Evolutionary conservation across 2,888 invertebrate genomes (phyloP), one percentile per base, ranked within the genome.

Genomic region (Drosophila nr. perissopoda): DNA sequence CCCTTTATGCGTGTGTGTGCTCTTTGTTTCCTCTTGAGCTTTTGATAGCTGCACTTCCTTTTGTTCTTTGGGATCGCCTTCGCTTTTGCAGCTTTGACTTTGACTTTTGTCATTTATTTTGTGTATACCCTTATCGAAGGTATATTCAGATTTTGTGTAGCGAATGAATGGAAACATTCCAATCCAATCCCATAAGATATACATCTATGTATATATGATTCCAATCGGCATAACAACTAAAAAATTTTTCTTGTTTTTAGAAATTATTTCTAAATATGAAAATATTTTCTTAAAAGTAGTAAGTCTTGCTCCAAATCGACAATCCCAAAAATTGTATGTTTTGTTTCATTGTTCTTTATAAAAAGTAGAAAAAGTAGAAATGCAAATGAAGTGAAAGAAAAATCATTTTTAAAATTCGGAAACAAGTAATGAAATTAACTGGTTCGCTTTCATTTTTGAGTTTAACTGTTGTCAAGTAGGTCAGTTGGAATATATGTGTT

Each of bases 41-140:
- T 40, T 70, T 58, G 11, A 36, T 51, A 29, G 73, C 60, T 70
- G 71, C 65, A 79, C 33, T 71, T 81, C 61, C 69, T 74, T 79
- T 82, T 86, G 74, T 65, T n/a, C 54, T n/a, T 49, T 61, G 38
- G 42, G 48, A 38, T 34, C 49, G 74, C 40, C 49, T 70, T 54
- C 61, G 66, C 70, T 70, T 71, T 52, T 57, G 60, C 54, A 51
- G 40, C 67, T 59, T 81, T 72, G 65, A 58, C 74, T 69, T 76
- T 79, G 69, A 58, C 58, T 75, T 52, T 65, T 51, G 51, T 59
- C 54, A 8, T 18, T 46, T 25, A 48, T 49, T 10, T 27, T 18
- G 27, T 5, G 16, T 46, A 25, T 46, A 46, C 16, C 46, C 46
- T 46, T 25, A 8, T 16, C 16, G 7, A 25, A 4, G 4, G 16